Base-by-base conservation (phyloP, 2,888 invertebrate genomes). In the Pycnomerus fuliginosus region DNA sequence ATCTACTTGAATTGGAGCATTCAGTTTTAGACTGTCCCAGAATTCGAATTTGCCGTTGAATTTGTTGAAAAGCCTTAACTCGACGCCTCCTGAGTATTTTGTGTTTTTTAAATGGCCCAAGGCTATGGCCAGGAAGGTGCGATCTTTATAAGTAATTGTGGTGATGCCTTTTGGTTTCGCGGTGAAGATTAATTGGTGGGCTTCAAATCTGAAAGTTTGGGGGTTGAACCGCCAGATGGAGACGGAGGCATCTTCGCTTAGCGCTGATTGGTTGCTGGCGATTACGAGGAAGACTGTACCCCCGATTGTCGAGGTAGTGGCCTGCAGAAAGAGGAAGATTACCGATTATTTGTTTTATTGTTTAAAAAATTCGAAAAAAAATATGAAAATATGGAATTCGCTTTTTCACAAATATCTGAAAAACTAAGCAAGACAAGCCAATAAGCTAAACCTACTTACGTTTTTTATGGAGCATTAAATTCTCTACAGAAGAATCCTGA, bases 1-100 rank as follows among this genome's bases (percentile, higher is more conserved):
- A 44, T 67, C 62, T 3, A 74, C 54, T 42, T 70, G 62, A 0
- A 63, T 50, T 5, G 71, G 70, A 12, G 59, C 61, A 16, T 61
- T 58, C 3, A 70, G 52, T 8, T 66, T 53, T n/a, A 77, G 58
- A 11, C 61, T 62, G 61, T 77, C 76, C 37, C 67, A 61, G 2
- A 65, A 55, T 7, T 53, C 37, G 34, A 74, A 74, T 29, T 55
- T 38, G 16, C 56, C 40, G 1, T 44, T 41, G 3, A 20, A 28
- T 33, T 43, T 22, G 34, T 67, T 53, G 40, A 61, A 68, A 40
- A 67, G 61, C 50, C 55, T 55, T 12, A 71, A 64, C 12, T 62
- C 55, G n/a, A 71, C 52, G 38, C 55, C 50, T 10, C 70, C 69
- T 24, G 62, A 48, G 46, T 67, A 60, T 27, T 65, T 56, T 0